Base-by-base conservation (phyloP, 2,113 vertebrate genomes). In the Nymphicus hollandicus region DNA sequence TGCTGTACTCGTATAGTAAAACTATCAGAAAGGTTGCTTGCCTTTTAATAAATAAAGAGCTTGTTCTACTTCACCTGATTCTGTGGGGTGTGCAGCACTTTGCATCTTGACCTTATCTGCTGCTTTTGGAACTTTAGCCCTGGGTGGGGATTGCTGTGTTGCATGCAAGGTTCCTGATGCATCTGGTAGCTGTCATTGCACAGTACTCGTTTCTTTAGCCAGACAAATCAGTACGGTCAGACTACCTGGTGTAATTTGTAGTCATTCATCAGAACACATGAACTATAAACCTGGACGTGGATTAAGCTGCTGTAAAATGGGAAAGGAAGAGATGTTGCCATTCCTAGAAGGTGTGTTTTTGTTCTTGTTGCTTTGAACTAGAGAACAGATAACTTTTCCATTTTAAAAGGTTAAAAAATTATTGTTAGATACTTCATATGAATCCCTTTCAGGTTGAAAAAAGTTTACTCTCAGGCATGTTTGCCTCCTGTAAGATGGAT, bases 161-260 rank as follows among this genome's bases (percentile, higher is more conserved):
- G 18, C 35, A 17, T 78, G 41, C 47, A 56, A 29, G n/a, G 31
- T 63, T 93, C 47, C 37, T 53, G 33, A 29, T 81, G 71, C 6
- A 1, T 47, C 73, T 52, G 16, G 11, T 68, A 56, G 73, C 22
- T 94, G 88, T 53, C 65, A 41, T 64, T 89, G 84, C 83, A 56
- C 47, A 35, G 93, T 91, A 91, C 86, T 43, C 37, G 63, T 91
- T 91, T 96, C 90, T 95, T 80, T 43, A 92, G 73, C 91, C 52
- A 72, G 81, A 35, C 70, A 55, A 33, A 87, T 41, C 17, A 28
- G 80, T 33, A 69, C 1, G 2, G 60, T 93, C 39, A 41, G 31
- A 9, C 84, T 80, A 49, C 52, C 55, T 81, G 72, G 13, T 91
- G 18, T 76, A n/a, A 12, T 19, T 46, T 64, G 16, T 64, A 46